phyloP scores from a whole-genome alignment of 2,113 vertebrate genomes.

The Psophia crepitans region DNA sequence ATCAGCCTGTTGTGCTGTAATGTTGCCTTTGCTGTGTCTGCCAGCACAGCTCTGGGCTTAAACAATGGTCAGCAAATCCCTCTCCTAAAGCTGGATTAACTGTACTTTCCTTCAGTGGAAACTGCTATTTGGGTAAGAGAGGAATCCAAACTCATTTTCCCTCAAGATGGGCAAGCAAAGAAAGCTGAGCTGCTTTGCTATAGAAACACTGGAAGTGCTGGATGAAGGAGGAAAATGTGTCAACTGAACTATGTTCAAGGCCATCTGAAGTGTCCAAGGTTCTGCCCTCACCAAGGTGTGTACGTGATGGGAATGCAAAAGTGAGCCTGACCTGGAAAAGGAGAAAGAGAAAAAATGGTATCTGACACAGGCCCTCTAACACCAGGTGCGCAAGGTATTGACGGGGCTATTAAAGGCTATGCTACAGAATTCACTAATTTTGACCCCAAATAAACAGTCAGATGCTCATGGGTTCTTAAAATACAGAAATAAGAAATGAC shows the following conservation, averaged over 20 bases:
- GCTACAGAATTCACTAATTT: not conserved
- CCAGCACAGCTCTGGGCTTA: conserved; percentile 34
- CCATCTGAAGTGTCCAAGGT: not conserved
- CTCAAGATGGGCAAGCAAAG: conserved; percentile 20
- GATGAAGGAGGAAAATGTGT: not conserved
- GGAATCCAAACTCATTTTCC: conserved; percentile 21
- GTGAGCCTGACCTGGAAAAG: not conserved
- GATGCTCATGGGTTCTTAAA: not conserved
- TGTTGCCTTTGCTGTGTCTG: conserved; percentile 34
- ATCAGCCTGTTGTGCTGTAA: conserved; percentile 16
- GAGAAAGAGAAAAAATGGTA: not conserved
- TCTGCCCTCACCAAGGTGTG: not conserved
- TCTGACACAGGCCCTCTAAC: not conserved
- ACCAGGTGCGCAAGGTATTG: not conserved
- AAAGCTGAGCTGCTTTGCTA: not conserved
- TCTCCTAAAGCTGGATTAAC: conserved; percentile 66
- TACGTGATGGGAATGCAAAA: not conserved
- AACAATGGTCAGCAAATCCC: conserved; percentile 65
- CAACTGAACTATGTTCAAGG: not conserved
- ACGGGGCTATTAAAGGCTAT: not conserved
- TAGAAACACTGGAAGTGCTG: not conserved
- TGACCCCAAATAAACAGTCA: not conserved
- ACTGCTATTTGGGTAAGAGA: conserved; percentile 44
- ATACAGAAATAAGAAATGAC: not conserved
- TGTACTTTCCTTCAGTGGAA: conserved; percentile 62